Evolutionary conservation across 1,140 invertebrate species (phyloP), one percentile per base, ranked within the genome.

Genomic region (Zaprionus nigranus): DNA sequence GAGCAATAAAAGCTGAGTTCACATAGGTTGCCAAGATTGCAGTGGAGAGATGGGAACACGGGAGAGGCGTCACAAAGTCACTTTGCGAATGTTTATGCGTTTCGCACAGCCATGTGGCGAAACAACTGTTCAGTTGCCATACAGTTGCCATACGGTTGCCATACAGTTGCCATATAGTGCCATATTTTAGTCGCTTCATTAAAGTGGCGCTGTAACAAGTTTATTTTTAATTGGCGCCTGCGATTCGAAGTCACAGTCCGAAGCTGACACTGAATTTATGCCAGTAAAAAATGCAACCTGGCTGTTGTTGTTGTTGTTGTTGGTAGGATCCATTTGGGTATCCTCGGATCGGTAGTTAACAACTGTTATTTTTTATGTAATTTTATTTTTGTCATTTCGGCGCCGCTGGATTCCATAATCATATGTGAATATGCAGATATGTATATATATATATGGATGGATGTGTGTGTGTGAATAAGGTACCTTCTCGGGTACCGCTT

Each of bases 331-430:
- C 62, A 64, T 13, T 60, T 46, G 54, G 24, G 20, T 22, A 38
- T 58, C 51, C 72, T 70, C 46, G 66, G 17, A 30, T 57, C 85
- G 75, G 84, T 88, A 88, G 84, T 88, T 88, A 88, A 88, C 85
- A 88, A 88, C 84, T 88, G 84, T 88, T 88, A 88, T 88, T 90
- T 88, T 88, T 88, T 90, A 90, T 88, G 78, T 88, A 84, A 88
- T 88, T 88, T 88, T 88, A 88, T 88, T 88, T 88, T 88, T 88
- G 84, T 88, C 84, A 88, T 88, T 88, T 88, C 84, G 81, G 84
- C 84, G 84, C 84, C 84, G 84, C 84, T 88, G 84, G 84, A 90
- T 24, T 20, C 46, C 46, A 51, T 24, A 20, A 51, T 24, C 46
- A 51, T 24, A 20, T 22, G 46, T 20, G 46, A 28, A 38, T 65